A percentile compares a stretch with the other conserved stretches of the same genome.
Evolutionary conservation across 2,113 vertebrate genomes (phyloP).

Genomic region (Pygoscelis adeliae): DNA sequence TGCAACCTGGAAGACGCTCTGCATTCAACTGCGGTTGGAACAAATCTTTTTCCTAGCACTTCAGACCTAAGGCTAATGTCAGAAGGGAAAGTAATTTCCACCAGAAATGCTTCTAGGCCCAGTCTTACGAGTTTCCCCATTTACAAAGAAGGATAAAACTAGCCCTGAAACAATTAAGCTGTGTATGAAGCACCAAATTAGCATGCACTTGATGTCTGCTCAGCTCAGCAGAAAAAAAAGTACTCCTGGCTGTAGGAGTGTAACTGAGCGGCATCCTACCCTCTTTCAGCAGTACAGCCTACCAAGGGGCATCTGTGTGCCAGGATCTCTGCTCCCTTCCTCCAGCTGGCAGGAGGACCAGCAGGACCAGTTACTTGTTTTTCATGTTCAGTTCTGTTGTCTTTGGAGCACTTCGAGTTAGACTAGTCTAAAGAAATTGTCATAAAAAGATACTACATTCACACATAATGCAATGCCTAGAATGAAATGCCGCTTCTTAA

Average conservation of each 20-base stretch:
- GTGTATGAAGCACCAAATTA: background rate
- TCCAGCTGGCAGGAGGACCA: background rate
- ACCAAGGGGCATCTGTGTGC: background rate
- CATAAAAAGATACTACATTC: background rate
- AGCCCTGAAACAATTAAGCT: background rate
- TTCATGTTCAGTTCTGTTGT: background rate
- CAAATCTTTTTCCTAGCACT: background rate
- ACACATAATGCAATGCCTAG: slow-evolving; percentile 9
- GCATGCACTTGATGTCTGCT: background rate
- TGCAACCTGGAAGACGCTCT: background rate
- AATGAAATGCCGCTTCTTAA: slow-evolving; percentile 47
- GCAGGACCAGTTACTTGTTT: background rate
- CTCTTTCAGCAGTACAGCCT: background rate
- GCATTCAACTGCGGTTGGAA: background rate
- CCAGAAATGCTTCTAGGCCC: background rate
- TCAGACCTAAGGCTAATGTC: background rate
- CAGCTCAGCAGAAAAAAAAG: background rate
- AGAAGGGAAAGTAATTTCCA: background rate
- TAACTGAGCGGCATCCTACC: background rate
- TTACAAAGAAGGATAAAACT: background rate
- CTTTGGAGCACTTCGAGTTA: background rate
- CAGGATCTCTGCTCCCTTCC: background rate
- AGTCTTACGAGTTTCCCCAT: background rate
- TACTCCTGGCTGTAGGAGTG: background rate
- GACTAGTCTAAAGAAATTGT: background rate